phyloP scores from a whole-genome alignment of 2,113 vertebrate genomes.

The Mus spicilegus region DNA sequence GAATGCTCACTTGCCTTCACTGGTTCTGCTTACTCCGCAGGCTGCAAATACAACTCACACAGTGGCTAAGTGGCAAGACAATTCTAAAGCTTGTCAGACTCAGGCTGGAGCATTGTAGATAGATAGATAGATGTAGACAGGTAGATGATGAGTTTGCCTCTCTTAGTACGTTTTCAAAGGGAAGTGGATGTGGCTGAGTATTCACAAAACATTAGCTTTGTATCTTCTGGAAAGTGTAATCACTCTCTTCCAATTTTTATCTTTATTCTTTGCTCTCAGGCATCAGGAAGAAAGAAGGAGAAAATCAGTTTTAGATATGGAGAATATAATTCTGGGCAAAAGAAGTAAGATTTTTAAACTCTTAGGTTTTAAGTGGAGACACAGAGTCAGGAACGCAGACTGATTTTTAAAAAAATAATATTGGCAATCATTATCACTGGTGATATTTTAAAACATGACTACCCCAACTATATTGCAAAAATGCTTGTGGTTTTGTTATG shows the following conservation, averaged over 20 bases:
- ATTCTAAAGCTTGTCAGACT: neutral
- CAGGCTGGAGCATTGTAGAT: neutral
- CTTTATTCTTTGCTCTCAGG: neutral
- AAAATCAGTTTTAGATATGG: neutral
- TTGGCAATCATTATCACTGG: conserved; percentile 28
- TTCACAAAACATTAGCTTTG: neutral
- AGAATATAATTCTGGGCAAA: neutral
- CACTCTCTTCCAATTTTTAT: neutral
- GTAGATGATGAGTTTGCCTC: neutral
- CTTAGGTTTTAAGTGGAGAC: conserved; percentile 7
- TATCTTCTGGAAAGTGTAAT: neutral
- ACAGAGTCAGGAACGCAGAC: conserved; percentile 30
- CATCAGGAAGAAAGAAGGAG: neutral
- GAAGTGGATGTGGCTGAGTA: neutral
- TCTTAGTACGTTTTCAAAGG: neutral
- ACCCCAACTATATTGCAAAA: neutral
- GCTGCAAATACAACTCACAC: neutral
- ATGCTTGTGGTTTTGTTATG: conserved; percentile 26
- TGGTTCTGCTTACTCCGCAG: neutral
- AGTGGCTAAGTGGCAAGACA: neutral
- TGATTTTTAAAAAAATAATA: neutral
- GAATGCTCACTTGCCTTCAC: neutral
- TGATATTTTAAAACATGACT: conserved; percentile 57
- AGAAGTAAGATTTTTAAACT: neutral
- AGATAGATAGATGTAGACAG: no score